A percentile compares a stretch with the other conserved stretches of the same genome.
phyloP scores from a whole-genome alignment of 2,113 vertebrate species.

The Alethe diademata region DNA sequence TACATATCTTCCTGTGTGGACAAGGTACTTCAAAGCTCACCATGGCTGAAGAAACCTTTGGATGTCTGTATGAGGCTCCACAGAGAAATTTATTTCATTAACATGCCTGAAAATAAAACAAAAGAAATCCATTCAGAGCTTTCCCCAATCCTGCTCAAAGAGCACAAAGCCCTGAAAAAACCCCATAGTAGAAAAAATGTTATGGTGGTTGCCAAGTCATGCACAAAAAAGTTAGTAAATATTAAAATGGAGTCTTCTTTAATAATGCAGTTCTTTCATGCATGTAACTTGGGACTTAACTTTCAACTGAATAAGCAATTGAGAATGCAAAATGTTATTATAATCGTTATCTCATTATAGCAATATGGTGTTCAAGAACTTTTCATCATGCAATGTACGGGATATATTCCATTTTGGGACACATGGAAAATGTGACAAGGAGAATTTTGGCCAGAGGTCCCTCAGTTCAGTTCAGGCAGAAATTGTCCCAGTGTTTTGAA shows the following conservation, averaged over 20 bases:
- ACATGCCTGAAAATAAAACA: slow-evolving; percentile 26
- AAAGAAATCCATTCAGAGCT: slow-evolving; percentile 38
- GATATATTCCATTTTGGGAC: neutral
- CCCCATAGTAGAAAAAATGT: neutral
- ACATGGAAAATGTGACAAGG: neutral
- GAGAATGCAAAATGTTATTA: slow-evolving; percentile 25
- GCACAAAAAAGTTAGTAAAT: slow-evolving; percentile 46
- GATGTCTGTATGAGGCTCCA: neutral
- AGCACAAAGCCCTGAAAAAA: slow-evolving; percentile 28
- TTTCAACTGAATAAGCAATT: slow-evolving; percentile 36
- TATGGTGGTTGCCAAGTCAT: slow-evolving; percentile 26
- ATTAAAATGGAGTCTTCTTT: slow-evolving; percentile 41
- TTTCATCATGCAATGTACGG: neutral
- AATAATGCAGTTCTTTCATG: neutral
- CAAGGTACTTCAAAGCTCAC: neutral
- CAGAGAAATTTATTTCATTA: slow-evolving; percentile 3
- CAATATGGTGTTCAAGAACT: neutral
- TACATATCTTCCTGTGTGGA: neutral
- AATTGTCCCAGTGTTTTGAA: neutral
- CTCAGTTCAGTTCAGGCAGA: neutral
- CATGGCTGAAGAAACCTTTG: neutral
- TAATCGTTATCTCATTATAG: neutral
- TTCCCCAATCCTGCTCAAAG: neutral
- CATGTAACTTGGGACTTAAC: slow-evolving; percentile 15
- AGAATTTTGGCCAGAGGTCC: neutral